Evolutionary conservation across 35 echinoderm and acorn worm genomes (phyloP).

Genomic region (Stichopus chloronotus): DNA sequence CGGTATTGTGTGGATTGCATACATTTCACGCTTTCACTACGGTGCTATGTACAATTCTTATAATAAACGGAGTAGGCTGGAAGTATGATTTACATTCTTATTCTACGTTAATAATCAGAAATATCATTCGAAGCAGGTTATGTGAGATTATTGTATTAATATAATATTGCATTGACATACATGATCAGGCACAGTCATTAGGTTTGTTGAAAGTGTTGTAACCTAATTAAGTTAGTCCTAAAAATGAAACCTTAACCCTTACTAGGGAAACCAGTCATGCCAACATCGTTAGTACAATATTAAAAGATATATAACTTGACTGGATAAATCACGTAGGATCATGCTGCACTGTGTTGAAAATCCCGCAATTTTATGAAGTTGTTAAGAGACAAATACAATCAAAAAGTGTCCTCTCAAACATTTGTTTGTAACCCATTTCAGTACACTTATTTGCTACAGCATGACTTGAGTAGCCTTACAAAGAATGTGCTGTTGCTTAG

Average conservation of each 20-base stretch:
- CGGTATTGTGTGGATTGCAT: conserved; percentile 75
- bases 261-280: too few species aligned
- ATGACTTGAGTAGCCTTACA: too few species aligned
- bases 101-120: background rate
- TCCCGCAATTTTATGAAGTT: background rate
- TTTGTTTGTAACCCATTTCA: too few species aligned
- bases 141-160: background rate
- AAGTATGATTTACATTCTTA: conserved; percentile 33
- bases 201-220: background rate
- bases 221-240: background rate
- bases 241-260: background rate
- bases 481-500: too few species aligned
- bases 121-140: background rate
- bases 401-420: background rate
- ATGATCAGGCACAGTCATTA: too few species aligned
- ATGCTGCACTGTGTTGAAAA: background rate
- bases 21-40: conserved; percentile 75
- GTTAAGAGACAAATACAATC: background rate
- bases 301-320: too few species aligned
- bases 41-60: conserved; percentile 60
- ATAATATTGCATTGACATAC: background rate
- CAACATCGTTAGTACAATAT: too few species aligned
- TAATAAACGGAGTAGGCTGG: conserved; percentile 72
- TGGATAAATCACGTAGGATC: too few species aligned
- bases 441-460: too few species aligned